Conservation (phyloP, 2,113 vertebrate species). For the Redunca redunca region DNA sequence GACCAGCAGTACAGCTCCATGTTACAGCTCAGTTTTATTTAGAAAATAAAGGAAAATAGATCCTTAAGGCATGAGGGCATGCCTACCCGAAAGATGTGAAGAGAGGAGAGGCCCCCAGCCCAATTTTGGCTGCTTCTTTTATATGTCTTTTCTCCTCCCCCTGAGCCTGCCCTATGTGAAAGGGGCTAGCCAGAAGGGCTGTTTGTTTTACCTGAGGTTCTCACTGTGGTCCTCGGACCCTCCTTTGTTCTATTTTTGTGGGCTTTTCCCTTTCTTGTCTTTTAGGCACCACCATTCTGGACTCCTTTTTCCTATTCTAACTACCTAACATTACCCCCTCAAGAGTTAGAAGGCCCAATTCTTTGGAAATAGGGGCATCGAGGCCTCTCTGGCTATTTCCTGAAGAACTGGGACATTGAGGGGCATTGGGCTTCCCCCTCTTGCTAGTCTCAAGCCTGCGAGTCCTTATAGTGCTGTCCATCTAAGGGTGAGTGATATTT, state of each 20-base stretch:
- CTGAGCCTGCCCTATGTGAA: background rate
- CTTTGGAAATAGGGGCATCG: background rate
- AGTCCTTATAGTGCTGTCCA: background rate
- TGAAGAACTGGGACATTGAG: rapidly evolving
- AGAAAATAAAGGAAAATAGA: background rate
- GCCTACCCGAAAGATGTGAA: background rate
- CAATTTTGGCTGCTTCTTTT: background rate
- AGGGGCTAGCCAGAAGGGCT: background rate
- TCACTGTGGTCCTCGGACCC: background rate
- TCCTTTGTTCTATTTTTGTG: background rate
- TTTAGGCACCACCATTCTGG: background rate
- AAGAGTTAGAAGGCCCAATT: background rate
- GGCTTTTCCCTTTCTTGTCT: background rate
- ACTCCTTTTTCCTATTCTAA: background rate
- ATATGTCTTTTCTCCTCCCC: background rate
- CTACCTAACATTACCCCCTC: background rate
- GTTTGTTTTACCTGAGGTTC: background rate
- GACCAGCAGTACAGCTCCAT: background rate
- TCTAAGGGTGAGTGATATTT: background rate
- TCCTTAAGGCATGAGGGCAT: background rate
- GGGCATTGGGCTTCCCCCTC: background rate
- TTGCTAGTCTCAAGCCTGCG: background rate
- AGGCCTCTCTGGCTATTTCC: background rate
- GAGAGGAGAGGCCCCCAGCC: background rate
- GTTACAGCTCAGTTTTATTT: background rate